Evolutionary conservation across 2,797 vertebrate species (phyloP).

Genomic region (Falco cherrug): DNA sequence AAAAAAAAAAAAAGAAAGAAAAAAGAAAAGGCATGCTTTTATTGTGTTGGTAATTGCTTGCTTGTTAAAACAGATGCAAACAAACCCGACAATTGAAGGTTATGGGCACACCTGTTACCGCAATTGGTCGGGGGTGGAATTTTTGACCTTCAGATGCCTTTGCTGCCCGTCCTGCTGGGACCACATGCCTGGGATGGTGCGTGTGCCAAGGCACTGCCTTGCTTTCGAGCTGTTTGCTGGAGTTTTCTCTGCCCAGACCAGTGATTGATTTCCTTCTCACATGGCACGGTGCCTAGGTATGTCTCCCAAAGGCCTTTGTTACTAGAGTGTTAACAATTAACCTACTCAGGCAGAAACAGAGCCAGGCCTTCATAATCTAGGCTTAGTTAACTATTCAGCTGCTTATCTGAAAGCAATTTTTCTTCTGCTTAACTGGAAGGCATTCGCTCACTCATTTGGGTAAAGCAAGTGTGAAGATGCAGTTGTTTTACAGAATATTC

Average conservation of each 20-base stretch:
- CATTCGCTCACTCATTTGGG: not conserved
- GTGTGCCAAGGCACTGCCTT: not conserved
- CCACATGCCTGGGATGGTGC: not conserved
- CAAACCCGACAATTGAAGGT: not conserved
- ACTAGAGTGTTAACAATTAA: conserved; percentile 63
- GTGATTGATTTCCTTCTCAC: not conserved
- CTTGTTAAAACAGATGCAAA: not conserved
- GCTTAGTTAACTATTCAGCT: conserved; percentile 46
- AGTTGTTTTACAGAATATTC: not conserved
- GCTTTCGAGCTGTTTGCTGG: not conserved
- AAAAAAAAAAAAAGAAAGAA: not conserved
- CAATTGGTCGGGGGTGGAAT: not conserved
- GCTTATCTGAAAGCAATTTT: conserved; percentile 25
- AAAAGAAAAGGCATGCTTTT: not conserved
- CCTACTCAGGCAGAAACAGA: conserved; percentile 19
- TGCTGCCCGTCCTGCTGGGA: not conserved
- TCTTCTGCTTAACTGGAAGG: not conserved
- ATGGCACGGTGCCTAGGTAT: not conserved
- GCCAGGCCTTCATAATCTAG: not conserved
- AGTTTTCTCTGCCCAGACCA: not conserved
- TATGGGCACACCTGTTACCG: not conserved
- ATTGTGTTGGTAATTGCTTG: not conserved
- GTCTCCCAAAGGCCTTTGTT: conserved; percentile 10
- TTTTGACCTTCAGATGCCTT: conserved; percentile 39
- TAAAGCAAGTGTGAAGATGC: not conserved